Evolutionary conservation across 2,888 invertebrate species (phyloP).

Genomic region (Mellilla xanthometata): DNA sequence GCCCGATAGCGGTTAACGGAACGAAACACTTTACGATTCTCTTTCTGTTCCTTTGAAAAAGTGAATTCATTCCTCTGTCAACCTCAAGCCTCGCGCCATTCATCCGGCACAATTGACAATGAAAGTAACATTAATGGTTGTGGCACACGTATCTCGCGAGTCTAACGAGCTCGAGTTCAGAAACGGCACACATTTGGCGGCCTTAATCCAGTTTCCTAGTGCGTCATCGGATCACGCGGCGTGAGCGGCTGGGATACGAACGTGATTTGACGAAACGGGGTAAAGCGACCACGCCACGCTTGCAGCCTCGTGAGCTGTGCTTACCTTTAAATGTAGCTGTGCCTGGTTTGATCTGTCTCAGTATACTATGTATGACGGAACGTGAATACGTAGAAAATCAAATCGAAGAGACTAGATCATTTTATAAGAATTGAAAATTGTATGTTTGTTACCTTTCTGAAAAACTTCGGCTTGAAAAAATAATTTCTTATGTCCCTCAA

Average conservation of each 20-base stretch:
- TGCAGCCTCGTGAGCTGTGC: slow-evolving; percentile 49
- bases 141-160: slow-evolving; percentile 11
- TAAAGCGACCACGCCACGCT: slow-evolving; percentile 46
- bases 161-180: slow-evolving; percentile 17
- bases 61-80: slow-evolving; percentile 17
- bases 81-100: slow-evolving; percentile 13
- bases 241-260: slow-evolving; percentile 32
- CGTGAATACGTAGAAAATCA: too few relatives aligned
- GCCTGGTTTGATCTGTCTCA: too few relatives aligned
- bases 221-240: slow-evolving; percentile 47
- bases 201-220: slow-evolving; percentile 39
- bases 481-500: too few relatives aligned
- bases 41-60: slow-evolving; percentile 7
- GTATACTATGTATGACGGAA: slow-evolving; percentile 24
- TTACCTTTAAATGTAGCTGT: slow-evolving; percentile 35
- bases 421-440: too few relatives aligned
- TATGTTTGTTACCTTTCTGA: too few relatives aligned
- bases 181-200: slow-evolving; percentile 12
- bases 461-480: too few relatives aligned
- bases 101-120: slow-evolving; percentile 14
- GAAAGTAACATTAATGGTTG: slow-evolving; percentile 20
- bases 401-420: too few relatives aligned
- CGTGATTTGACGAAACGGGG: slow-evolving; percentile 51
- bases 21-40: slow-evolving; percentile 7
- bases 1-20: slow-evolving; percentile 10